These are phyloP conservation scores for Pemphredon lugubris DNA, from an alignment of 2,888 invertebrate genomes.

Conservation along the genomic window DNA sequence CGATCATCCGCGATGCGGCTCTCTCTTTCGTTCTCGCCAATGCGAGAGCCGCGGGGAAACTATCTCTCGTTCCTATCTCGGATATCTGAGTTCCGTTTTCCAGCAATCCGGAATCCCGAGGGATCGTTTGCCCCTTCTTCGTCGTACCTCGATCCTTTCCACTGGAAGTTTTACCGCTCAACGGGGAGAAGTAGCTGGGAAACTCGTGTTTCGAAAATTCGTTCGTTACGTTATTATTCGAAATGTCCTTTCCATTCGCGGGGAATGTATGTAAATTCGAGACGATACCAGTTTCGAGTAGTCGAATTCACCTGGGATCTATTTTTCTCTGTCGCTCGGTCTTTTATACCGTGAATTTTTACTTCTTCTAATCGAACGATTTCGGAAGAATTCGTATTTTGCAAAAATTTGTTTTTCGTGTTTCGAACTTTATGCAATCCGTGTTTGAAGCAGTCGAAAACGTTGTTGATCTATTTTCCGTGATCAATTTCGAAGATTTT, in stretches of 20 bases:
- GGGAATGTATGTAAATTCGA: no score
- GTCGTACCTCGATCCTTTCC: no score
- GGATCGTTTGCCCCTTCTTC: neutral
- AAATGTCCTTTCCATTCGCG: no score
- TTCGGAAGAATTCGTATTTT: neutral
- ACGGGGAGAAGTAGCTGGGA: no score
- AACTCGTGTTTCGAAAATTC: no score
- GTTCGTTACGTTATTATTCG: no score
- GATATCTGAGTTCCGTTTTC: conserved; percentile 33
- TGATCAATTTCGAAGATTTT: no score
- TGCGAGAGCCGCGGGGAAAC: neutral
- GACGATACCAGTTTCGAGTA: no score
- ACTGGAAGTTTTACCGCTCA: no score
- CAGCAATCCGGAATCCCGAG: conserved; percentile 7
- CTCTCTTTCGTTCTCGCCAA: neutral
- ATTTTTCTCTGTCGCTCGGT: no score
- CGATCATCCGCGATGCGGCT: conserved; percentile 23
- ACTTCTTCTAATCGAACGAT: neutral
- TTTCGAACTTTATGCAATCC: neutral
- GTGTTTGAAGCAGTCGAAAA: neutral
- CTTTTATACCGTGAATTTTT: no score
- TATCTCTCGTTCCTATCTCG: conserved; percentile 28
- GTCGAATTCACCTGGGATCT: no score
- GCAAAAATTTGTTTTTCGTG: neutral
- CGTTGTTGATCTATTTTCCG: neutral